Evolutionary conservation across 2,113 vertebrate species (phyloP), one percentile per base, ranked within the genome.

Genomic region (Mesembrinibis cayennensis): DNA sequence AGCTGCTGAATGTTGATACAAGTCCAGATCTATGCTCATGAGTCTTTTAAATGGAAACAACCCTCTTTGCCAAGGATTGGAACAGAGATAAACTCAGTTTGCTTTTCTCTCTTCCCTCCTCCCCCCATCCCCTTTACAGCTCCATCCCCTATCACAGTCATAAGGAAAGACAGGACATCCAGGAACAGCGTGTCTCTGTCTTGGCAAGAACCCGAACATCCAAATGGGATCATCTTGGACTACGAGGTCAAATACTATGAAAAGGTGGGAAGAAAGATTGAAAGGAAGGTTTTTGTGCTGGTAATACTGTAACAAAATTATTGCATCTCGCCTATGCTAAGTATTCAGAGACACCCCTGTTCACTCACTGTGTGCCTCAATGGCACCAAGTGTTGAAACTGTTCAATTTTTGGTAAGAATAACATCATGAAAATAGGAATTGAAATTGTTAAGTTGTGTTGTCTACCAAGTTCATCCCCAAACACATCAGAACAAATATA

Each of bases 231-330:
- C 96, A 99, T 99, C 97, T 95, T 99, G 93, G 99, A 99, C 98
- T 99, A 99, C 30, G 99, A 99, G 97, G 99, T 99, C 98, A 99
- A 99, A 97, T 99, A 99, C 98, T 99, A 99, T 36, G 99, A 99
- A 98, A 99, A 99, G 99, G 99, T 99, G 96, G 95, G 99, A 96
- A 95, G 71, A 96, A 52, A 63, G 20, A 45, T 53, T 27, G 8
- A 52, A 84, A 85, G 42, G 67, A 32, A 74, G 14, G 16, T 7
- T 58, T 78, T 79, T 87, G 38, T 53, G 29, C 42, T 71, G 14
- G 29, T 53, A 12, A 5, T 83, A 4, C 76, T 80, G 29, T 34
- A 56, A 47, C 44, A 47, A 74, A 85, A 67, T 73, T 13, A 1
- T 18, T 94, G 21, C n/a, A 11, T 66, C 70, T 82, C 49, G 30